A percentile compares a stretch with the other conserved stretches of the same genome.
These are phyloP conservation scores for Spilogale gracilis DNA, from an alignment of 2,113 vertebrate genomes.

Conservation along the genomic window DNA sequence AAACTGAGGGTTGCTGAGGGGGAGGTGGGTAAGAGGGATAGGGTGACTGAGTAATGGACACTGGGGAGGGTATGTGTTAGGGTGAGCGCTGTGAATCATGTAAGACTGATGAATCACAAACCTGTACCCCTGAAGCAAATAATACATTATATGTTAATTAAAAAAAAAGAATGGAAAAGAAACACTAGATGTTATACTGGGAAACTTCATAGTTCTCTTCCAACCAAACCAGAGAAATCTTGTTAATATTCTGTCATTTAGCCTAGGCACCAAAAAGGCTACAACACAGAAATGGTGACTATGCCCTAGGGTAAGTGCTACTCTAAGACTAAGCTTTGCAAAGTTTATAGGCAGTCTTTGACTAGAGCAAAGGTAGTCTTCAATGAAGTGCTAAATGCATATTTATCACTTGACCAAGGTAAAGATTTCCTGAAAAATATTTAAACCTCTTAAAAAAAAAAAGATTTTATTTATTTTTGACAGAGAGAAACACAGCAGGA, in stretches of 20 bases:
- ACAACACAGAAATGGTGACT: not conserved
- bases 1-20: no score
- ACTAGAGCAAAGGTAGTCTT: not conserved
- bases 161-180: not conserved
- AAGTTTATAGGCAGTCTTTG: not conserved
- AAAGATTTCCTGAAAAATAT: not conserved
- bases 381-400: not conserved
- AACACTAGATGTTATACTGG: accelerated
- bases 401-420: not conserved
- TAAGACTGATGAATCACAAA: no score
- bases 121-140: no score
- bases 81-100: no score
- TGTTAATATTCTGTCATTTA: not conserved
- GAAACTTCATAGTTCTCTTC: not conserved
- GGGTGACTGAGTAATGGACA: no score
- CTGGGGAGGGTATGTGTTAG: no score
- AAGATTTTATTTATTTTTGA: no score
- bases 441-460: not conserved
- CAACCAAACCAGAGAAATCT: not conserved
- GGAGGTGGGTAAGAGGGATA: no score
- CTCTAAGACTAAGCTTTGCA: not conserved
- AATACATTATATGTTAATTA: no score
- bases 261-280: not conserved
- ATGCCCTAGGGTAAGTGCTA: not conserved
- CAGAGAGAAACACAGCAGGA: no score